phyloP scores from a whole-genome alignment of 2,888 invertebrate genomes.

The Pristionchus arcanus region DNA sequence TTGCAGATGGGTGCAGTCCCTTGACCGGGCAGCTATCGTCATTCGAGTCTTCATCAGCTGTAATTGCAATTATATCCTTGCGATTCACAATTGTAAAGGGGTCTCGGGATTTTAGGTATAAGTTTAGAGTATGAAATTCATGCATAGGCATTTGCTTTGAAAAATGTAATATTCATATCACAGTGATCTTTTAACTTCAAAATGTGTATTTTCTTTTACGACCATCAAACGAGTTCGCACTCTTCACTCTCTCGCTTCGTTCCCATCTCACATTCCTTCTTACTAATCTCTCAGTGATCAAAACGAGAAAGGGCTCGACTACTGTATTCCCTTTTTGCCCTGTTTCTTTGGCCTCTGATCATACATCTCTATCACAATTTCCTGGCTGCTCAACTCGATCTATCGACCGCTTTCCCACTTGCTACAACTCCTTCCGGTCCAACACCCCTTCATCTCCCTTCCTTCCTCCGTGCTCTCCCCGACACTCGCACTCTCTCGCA shows the following conservation, averaged over 20 bases:
- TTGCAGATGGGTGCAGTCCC: constrained; percentile 93
- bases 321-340: background rate
- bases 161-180: no score
- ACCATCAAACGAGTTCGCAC: background rate
- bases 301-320: background rate
- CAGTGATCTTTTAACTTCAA: background rate
- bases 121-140: no score
- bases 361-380: background rate
- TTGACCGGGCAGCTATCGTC: constrained; percentile 84
- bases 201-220: no score
- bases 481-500: constrained; percentile 25
- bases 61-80: constrained; percentile 61
- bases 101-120: no score
- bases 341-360: background rate
- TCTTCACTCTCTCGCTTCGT: background rate
- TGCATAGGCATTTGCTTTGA: no score
- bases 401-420: background rate
- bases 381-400: background rate
- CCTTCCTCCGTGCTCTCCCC: constrained; percentile 18
- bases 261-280: constrained; percentile 9
- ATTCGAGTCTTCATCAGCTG: constrained; percentile 81
- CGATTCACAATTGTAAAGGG: no score
- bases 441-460: background rate
- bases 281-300: background rate
- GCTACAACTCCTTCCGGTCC: constrained; percentile 27